Evolutionary conservation across 1,140 invertebrate genomes (phyloP).

Genomic region (Augochlora pura): DNA sequence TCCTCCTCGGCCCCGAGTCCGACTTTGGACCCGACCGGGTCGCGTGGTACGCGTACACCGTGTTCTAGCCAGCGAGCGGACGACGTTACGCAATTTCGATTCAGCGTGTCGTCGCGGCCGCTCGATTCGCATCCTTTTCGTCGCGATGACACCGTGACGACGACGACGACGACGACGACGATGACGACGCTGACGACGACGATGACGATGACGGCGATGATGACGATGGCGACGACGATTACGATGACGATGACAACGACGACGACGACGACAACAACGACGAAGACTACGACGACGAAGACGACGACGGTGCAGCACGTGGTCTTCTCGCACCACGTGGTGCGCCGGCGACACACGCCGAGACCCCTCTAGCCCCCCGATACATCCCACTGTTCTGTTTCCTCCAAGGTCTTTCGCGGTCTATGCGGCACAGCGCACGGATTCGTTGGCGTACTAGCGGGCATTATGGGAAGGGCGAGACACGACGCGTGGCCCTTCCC

Average conservation of each 20-base stretch:
- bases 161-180: too few relatives aligned
- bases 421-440: constrained; percentile 32
- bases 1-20: constrained; percentile 6
- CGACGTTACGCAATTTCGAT: constrained; percentile 48
- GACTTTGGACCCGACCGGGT: too few relatives aligned
- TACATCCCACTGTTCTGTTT: constrained; percentile 8
- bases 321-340: constrained; percentile 24
- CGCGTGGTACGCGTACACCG: neutral
- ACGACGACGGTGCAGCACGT: constrained; percentile 24
- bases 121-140: neutral
- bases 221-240: too few relatives aligned
- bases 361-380: neutral
- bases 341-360: neutral
- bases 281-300: too few relatives aligned
- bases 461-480: constrained; percentile 40
- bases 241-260: too few relatives aligned
- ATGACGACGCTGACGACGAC: too few relatives aligned
- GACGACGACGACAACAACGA: too few relatives aligned
- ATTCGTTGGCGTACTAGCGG: constrained; percentile 31
- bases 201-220: neutral
- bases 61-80: constrained; percentile 45
- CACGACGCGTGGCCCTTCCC: constrained; percentile 1
- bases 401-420: constrained; percentile 50
- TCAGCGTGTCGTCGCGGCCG: constrained; percentile 34
- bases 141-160: too few relatives aligned